Base-by-base conservation (phyloP, 2,797 vertebrate genomes). In the Distichodus sexfasciatus region DNA sequence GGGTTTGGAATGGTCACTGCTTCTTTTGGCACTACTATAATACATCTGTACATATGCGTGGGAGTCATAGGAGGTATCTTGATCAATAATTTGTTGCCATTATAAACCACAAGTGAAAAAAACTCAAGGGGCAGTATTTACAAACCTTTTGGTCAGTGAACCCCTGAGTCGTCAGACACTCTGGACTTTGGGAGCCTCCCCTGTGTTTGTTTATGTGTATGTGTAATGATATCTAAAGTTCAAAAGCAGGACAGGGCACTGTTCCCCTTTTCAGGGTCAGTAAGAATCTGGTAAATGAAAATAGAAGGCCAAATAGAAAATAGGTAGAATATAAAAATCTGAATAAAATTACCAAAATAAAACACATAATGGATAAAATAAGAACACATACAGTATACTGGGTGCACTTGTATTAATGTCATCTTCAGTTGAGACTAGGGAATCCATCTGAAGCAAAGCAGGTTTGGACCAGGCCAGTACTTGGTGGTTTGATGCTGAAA, bases 31-130 rank as follows among this genome's bases (percentile, higher is more conserved):
- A 92, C 83, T 10, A 87, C 83, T 23, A 94, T 94, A 69, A 66
- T 91, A 17, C 92, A 93, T 82, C 87, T 94, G 38, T 93, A 93
- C 76, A 82, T 94, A 58, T 94, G 89, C 0, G 81, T 92, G 47
- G 91, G 94, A 81, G 75, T 94, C 55, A 86, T 94, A 73, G 93
- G 93, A 87, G 93, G 91, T 95, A 91, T 5, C n/a, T 29, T 38
- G n/a, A 29, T 71, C 48, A 7, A 19, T 55, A 63, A 15, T 55
- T 24, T 57, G 29, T 61, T 15, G 3, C 6, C 26, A 19, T 19
- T n/a, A 21, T 3, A 48, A 57, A 28, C 7, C 0, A 26, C 2
- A 8, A n/a, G 21, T 36, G 23, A 40, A 6, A 23, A 40, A 6
- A 23, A 23, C 33, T n/a, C 11, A 44, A 10, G 12, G 43, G 9